These are phyloP conservation scores for Ectemnius continuus DNA, from an alignment of 2,888 invertebrate genomes.

Conservation along the genomic window DNA sequence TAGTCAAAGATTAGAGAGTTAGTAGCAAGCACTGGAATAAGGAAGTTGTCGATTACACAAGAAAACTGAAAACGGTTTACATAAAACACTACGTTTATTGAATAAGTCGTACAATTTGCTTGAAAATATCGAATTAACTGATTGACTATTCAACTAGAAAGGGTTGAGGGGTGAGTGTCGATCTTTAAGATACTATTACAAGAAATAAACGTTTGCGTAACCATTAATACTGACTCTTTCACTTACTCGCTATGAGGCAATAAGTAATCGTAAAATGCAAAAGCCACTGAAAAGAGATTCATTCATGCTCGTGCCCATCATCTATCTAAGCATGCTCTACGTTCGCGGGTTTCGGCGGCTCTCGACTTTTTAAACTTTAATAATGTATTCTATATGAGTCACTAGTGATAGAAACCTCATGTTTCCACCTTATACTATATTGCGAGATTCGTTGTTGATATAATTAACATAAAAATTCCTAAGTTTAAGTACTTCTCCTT, in stretches of 20 bases:
- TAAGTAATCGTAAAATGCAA: constrained; percentile 45
- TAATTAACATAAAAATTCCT: too few species aligned
- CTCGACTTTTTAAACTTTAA: not conserved
- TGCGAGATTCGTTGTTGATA: too few species aligned
- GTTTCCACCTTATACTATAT: too few species aligned
- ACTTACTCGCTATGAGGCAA: constrained; percentile 17
- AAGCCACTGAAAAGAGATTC: constrained; percentile 53
- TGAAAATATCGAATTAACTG: not conserved
- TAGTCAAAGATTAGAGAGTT: constrained; percentile 72
- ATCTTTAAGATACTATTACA: not conserved
- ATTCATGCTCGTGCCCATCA: constrained; percentile 58
- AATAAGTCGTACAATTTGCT: constrained; percentile 58
- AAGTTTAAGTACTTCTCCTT: too few species aligned
- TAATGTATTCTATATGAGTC: not conserved
- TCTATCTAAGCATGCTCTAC: constrained; percentile 54
- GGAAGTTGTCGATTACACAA: constrained; percentile 62
- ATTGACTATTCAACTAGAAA: too few species aligned
- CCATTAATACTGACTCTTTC: constrained; percentile 44
- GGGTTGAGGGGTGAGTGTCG: not conserved
- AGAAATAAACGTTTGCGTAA: constrained; percentile 14
- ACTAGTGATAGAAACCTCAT: too few species aligned
- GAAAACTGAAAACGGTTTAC: constrained; percentile 66
- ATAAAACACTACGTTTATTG: constrained; percentile 69
- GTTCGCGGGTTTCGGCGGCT: constrained; percentile 22
- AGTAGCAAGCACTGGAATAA: constrained; percentile 72